Evolutionary conservation across 2,888 invertebrate species (phyloP).

Genomic region (Crepidodera aurea): DNA sequence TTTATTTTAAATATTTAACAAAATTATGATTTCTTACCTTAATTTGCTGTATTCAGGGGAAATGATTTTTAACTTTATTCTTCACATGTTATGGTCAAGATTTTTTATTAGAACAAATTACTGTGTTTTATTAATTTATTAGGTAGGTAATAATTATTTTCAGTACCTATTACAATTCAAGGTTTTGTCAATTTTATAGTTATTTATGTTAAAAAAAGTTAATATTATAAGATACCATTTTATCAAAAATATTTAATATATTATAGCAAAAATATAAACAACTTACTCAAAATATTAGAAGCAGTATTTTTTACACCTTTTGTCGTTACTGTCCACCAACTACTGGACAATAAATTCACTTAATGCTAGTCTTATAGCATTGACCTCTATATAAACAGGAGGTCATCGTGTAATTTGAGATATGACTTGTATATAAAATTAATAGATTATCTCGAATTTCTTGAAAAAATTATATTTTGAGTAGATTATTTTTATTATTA

Average conservation of each 20-base stretch:
- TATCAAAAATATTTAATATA: no score
- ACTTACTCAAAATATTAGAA: not conserved
- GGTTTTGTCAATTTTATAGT: not conserved
- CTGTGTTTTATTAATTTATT: no score
- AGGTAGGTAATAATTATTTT: no score
- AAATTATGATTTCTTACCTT: no score
- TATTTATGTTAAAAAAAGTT: not conserved
- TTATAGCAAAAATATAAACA: no score
- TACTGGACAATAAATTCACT: constrained; percentile 34
- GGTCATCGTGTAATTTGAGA: constrained; percentile 37
- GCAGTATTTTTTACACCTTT: not conserved
- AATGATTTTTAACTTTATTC: no score
- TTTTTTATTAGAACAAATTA: no score
- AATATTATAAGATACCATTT: no score
- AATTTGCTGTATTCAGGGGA: no score
- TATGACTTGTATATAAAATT: constrained; percentile 2
- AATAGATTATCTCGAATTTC: constrained; percentile 14
- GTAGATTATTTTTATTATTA: not conserved
- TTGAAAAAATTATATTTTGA: constrained; percentile 6
- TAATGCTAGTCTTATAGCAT: constrained; percentile 43
- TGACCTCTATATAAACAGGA: constrained; percentile 40
- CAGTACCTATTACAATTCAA: no score
- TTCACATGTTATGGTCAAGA: no score
- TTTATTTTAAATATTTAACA: no score
- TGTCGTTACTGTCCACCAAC: constrained; percentile 3